These are phyloP conservation scores for Cinara cedri DNA, from an alignment of 2,888 invertebrate species.

Conservation along the genomic window DNA sequence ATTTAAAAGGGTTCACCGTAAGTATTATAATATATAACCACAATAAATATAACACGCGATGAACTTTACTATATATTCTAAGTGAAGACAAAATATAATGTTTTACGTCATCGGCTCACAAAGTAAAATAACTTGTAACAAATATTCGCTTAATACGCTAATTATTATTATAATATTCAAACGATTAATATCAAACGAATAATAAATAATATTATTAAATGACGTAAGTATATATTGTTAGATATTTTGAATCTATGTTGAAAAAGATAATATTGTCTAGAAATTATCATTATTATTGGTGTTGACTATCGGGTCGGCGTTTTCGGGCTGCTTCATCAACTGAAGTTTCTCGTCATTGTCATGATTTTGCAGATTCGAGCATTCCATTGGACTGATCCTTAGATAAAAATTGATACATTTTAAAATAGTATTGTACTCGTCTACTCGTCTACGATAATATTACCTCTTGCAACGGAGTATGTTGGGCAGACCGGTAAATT, in stretches of 20 bases:
- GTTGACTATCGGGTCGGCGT: background rate
- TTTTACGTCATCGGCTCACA: background rate
- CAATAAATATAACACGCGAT: conserved; percentile 9
- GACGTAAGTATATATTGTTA: no score
- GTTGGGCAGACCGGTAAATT: conserved; percentile 23
- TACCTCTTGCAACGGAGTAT: conserved; percentile 43
- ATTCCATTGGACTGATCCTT: conserved; percentile 13
- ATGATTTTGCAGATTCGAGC: background rate
- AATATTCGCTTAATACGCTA: conserved; percentile 25
- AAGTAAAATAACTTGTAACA: conserved; percentile 21
- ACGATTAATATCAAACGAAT: background rate
- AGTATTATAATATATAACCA: no score
- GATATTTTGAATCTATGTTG: conserved; percentile 10
- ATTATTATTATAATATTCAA: background rate
- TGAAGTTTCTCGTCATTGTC: background rate
- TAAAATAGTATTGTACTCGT: background rate
- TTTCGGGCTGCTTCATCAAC: background rate
- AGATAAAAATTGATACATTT: no score
- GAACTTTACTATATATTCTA: background rate
- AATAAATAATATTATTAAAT: conserved; percentile 4
- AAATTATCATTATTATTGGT: conserved; percentile 13
- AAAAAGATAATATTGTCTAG: conserved; percentile 8
- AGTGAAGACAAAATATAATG: background rate
- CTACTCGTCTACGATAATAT: no score
- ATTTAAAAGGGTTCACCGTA: no score